Base-by-base conservation (phyloP, 2,888 invertebrate genomes). In the Xanthorhoe spadicearia region DNA sequence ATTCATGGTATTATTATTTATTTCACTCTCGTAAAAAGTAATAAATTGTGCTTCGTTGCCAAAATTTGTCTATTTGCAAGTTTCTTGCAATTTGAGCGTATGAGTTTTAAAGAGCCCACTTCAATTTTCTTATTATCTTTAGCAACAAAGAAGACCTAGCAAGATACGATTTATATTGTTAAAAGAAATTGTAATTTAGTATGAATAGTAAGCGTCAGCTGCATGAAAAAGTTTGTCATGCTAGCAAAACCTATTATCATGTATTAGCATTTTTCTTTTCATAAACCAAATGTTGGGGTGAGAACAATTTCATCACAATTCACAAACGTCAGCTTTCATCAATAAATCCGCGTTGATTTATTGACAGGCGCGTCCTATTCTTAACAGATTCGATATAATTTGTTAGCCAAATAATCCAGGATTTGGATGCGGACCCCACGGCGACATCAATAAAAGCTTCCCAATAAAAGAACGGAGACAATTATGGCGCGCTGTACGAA, bases 361-460 rank as follows among this genome's bases (percentile, higher is more conserved):
- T 89, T 83, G 91, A 89, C 89, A 86, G 83, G 85, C 84, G 81
- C 86, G 85, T 90, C 87, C 88, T 87, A 89, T 90, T 90, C 89
- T 87, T 81, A 85, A 84, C 89, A 87, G 90, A 91, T 89, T 89
- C 88, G 81, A 85, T 86, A 87, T 92, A 92, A 92, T 92, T 93
- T 93, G 93, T 93, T 91, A 92, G 88, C 90, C 90, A 92, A 93
- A 92, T 92, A 92, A 92, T 92, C 92, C 91, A 81, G 88, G 89
- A 87, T 91, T 90, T 87, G 74, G 85, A 84, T 88, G 89, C 85
- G 77, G 68, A 77, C 81, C 82, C 83, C 78, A 78, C 76, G 67
- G 71, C 75, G 79, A 75, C 76, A 83, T 83, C 81, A 83, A 83
- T 83, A 82, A 84, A 83, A 82, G 73, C 79, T 77, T 82, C 75